A percentile compares a stretch with the other conserved stretches of the same genome.
Conservation (phyloP, 2,113 vertebrate genomes). For the Telmatochromis sp. region DNA sequence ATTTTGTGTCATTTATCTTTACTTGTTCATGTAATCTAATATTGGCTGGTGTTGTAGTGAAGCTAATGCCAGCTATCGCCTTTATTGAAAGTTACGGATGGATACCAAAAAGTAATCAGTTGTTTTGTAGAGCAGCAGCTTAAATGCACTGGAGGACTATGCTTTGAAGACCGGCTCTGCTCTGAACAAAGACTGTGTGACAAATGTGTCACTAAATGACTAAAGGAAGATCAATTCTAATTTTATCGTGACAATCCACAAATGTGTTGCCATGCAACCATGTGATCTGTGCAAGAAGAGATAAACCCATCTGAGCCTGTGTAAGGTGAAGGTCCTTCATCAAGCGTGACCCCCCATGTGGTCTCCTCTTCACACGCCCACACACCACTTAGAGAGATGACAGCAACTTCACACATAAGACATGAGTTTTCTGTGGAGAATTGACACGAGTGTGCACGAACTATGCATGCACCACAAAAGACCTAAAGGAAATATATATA, state of each 20-base stretch:
- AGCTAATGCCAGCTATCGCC: not conserved
- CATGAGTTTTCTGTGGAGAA: not conserved
- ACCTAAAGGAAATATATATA: not conserved
- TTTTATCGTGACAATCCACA: not conserved
- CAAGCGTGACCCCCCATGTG: slow-evolving; percentile 48
- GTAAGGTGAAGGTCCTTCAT: slow-evolving; percentile 52
- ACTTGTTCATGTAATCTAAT: not conserved
- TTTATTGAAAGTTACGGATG: not conserved
- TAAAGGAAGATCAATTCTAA: slow-evolving; percentile 34
- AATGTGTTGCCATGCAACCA: slow-evolving; percentile 44
- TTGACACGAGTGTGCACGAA: rapidly evolving
- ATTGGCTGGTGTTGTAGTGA: not conserved
- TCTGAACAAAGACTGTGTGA: slow-evolving; percentile 1
- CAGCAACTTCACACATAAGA: slow-evolving; percentile 21
- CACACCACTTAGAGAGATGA: slow-evolving; percentile 41
- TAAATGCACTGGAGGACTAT: not conserved
- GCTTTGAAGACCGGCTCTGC: not conserved
- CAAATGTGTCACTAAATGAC: not conserved
- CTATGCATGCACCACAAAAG: not conserved
- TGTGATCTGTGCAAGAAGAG: slow-evolving; percentile 1
- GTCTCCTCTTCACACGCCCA: slow-evolving; percentile 52
- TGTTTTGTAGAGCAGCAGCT: not conserved
- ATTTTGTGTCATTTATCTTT: not conserved
- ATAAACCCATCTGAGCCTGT: not conserved
- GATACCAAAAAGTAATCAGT: not conserved